Evolutionary conservation across 2,797 vertebrate species (phyloP), one percentile per base, ranked within the genome.

Genomic region (Cheirogaleus major): DNA sequence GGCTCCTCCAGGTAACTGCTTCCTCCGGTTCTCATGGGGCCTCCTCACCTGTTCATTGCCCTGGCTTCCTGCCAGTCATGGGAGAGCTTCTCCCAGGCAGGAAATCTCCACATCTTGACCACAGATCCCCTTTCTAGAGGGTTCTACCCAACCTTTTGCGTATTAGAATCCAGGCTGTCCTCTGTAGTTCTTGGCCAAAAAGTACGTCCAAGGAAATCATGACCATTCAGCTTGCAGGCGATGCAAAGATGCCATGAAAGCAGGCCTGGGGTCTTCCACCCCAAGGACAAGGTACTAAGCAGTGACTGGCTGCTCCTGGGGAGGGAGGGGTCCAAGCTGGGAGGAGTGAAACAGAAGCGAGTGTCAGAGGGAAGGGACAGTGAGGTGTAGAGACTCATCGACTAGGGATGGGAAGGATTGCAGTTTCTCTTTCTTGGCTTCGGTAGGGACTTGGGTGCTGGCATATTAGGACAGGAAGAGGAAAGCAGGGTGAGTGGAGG

Each of bases 291-390:
- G 13, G n/a, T 25, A 10, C 63, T 25, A 25, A 63, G 27, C 25
- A 81, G 73, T 50, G 76, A 63, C 67, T 63, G 15, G 38, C 45
- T 17, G 48, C 25, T 27, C 30, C 43, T 63, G 14, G 35, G 27
- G 35, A 82, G 72, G n/a, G n/a, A 88, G 82, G 48, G 65, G 30
- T 35, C 50, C 85, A 48, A 22, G 12, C 10, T 23, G 48, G 55
- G 82, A 61, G 25, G 59, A 18, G 15, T 61, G 22, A 67, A 57
- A 57, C 38, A 7, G 50, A 75, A 69, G 10, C 2, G 11, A 59
- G 69, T 12, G 15, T 84, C 75, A 48, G 61, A 96, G 65, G n/a
- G 59, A 93, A 93, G 82, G 79, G 75, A 50, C 75, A 67, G 70
- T 59, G 63, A 69, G 32, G 59, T 52, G 41, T 20, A 79, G 35